These are phyloP conservation scores for Balaenoptera acutorostrata DNA, from an alignment of 2,113 vertebrate genomes.

Conservation along the genomic window DNA sequence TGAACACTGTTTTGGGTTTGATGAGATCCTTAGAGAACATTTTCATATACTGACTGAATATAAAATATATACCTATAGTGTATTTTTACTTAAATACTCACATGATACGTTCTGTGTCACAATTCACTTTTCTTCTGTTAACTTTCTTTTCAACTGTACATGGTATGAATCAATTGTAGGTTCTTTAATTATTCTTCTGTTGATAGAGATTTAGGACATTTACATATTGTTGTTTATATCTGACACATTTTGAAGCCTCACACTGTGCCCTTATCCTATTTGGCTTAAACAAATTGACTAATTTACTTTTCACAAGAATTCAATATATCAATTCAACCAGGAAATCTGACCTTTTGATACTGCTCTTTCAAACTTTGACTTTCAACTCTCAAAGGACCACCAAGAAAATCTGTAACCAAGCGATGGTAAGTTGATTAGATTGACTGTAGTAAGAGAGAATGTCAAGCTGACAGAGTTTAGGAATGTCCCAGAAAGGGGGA, in stretches of 20 bases:
- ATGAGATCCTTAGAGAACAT: not conserved
- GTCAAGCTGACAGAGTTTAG: not conserved
- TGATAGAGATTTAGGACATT: not conserved
- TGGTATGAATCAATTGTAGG: not conserved
- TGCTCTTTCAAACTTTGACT: not conserved
- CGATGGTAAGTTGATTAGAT: not conserved
- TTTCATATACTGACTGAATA: not conserved
- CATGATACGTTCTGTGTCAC: not conserved
- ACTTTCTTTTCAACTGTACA: not conserved
- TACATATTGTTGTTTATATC: not conserved
- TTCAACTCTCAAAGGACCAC: not conserved
- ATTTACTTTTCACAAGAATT: not conserved
- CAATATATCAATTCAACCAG: not conserved
- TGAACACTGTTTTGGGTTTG: not conserved
- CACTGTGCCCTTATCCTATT: not conserved
- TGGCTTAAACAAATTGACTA: not conserved
- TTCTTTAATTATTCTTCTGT: not conserved
- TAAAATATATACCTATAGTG: not conserved
- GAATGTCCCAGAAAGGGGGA: not conserved
- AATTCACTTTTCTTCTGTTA: not conserved
- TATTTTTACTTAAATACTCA: not conserved
- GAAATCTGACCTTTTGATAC: not conserved
- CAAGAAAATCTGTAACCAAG: not conserved
- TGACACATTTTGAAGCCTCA: not conserved
- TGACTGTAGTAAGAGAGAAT: not conserved